A percentile compares a stretch with the other conserved stretches of the same genome.
Conservation (phyloP, 2,888 invertebrate species). For the Cataglyphis livida region DNA sequence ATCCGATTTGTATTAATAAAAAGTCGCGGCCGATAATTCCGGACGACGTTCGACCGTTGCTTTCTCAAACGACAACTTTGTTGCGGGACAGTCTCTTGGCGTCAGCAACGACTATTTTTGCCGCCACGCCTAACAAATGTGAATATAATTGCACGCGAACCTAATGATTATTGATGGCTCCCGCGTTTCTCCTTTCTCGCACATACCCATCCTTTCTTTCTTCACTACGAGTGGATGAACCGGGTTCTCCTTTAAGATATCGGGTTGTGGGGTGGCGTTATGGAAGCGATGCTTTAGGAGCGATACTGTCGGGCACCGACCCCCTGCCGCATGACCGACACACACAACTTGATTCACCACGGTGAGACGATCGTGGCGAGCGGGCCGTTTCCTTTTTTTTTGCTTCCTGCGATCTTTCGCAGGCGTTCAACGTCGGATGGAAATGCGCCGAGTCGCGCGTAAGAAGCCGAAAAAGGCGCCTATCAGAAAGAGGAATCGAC, state of each 20-base stretch:
- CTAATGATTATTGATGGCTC: slow-evolving; percentile 84
- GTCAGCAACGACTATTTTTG: slow-evolving; percentile 54
- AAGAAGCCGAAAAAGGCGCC: slow-evolving; percentile 71
- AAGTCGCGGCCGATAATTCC: slow-evolving; percentile 59
- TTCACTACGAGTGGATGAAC: slow-evolving; percentile 40
- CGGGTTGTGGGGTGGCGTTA: slow-evolving; percentile 71
- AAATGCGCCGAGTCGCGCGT: slow-evolving; percentile 64
- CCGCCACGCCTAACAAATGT: slow-evolving; percentile 78
- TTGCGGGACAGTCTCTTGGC: slow-evolving; percentile 12
- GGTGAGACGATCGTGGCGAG: slow-evolving; percentile 62
- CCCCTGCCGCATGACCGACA: slow-evolving; percentile 77
- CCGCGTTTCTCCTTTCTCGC: slow-evolving; percentile 57
- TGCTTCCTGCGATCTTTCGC: slow-evolving; percentile 64
- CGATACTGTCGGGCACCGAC: slow-evolving; percentile 80
- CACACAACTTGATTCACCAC: slow-evolving; percentile 80
- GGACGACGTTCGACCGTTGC: not conserved
- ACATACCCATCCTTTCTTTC: not conserved
- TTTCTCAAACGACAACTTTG: slow-evolving; percentile 14
- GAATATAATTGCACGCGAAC: slow-evolving; percentile 82
- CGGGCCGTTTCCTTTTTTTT: slow-evolving; percentile 58
- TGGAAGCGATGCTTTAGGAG: slow-evolving; percentile 78
- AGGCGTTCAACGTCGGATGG: slow-evolving; percentile 67
- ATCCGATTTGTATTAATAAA: slow-evolving; percentile 69
- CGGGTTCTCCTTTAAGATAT: slow-evolving; percentile 67
- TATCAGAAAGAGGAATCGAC: slow-evolving; percentile 66